These are phyloP conservation scores for Chloroceryle inda DNA, from an alignment of 2,797 vertebrate species.

Conservation along the genomic window DNA sequence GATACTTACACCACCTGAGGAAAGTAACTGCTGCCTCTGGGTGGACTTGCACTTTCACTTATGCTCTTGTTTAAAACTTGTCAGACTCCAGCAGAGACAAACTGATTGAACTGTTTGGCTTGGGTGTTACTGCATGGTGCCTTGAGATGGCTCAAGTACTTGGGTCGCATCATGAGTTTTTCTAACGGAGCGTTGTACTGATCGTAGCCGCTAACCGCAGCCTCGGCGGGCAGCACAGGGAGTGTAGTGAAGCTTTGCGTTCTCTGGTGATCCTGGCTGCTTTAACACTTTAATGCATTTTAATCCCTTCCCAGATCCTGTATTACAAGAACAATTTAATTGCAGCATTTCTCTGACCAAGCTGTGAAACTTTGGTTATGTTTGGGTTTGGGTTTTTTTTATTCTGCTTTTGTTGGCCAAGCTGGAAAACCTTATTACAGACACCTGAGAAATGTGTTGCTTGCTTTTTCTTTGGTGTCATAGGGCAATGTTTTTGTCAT, in stretches of 20 bases:
- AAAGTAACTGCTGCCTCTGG: background rate
- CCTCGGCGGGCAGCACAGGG: background rate
- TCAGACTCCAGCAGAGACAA: background rate
- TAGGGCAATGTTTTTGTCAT: background rate
- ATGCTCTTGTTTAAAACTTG: background rate
- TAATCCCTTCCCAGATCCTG: background rate
- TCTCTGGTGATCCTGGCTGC: background rate
- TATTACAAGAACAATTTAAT: background rate
- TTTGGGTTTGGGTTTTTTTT: background rate
- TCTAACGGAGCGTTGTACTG: background rate
- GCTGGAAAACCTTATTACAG: background rate
- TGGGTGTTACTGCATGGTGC: background rate
- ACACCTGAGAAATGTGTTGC: background rate
- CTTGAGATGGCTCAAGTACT: rapidly evolving
- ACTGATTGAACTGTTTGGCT: background rate
- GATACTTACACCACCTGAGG: background rate
- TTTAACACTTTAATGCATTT: background rate
- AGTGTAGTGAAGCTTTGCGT: background rate
- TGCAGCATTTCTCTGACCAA: background rate
- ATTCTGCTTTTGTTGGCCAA: background rate
- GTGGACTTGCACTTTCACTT: background rate
- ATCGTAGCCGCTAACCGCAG: background rate
- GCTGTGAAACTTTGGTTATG: background rate
- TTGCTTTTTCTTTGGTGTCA: background rate
- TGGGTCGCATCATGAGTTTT: background rate